These are phyloP conservation scores for Drosophila parabipectinata DNA, from an alignment of 1,140 invertebrate species.

Conservation along the genomic window DNA sequence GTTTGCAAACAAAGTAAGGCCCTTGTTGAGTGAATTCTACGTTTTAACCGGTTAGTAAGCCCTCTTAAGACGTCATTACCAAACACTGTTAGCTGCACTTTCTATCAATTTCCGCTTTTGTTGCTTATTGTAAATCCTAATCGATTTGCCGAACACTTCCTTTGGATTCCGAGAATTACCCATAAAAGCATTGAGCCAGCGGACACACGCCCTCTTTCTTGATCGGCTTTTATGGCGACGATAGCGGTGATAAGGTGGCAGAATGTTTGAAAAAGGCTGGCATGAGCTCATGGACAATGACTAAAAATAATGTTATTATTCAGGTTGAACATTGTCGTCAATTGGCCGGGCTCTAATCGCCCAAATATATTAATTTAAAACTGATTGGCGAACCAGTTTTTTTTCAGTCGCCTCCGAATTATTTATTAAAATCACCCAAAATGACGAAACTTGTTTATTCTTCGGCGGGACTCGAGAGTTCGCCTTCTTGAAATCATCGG, in stretches of 20 bases:
- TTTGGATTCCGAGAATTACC: slow-evolving; percentile 37
- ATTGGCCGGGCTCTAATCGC: slow-evolving; percentile 34
- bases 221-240: slow-evolving; percentile 37
- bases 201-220: slow-evolving; percentile 52
- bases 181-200: slow-evolving; percentile 24
- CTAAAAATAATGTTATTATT: slow-evolving; percentile 70
- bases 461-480: not conserved
- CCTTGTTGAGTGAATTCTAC: not conserved
- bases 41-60: slow-evolving; percentile 18
- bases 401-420: slow-evolving; percentile 27
- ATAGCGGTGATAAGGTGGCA: slow-evolving; percentile 22
- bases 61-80: slow-evolving; percentile 23
- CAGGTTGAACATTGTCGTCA: slow-evolving; percentile 61
- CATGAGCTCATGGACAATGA: slow-evolving; percentile 69
- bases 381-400: slow-evolving; percentile 47
- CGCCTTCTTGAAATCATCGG: slow-evolving; percentile 15
- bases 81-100: slow-evolving; percentile 19
- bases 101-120: slow-evolving; percentile 33
- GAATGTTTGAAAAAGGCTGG: not conserved
- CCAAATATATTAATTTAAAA: slow-evolving; percentile 73
- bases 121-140: slow-evolving; percentile 47
- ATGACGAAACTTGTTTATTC: slow-evolving; percentile 72
- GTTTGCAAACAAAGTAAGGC: not conserved
- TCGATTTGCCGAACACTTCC: slow-evolving; percentile 25
- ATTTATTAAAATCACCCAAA: slow-evolving; percentile 65